phyloP scores from a whole-genome alignment of 2,888 invertebrate genomes.

The Choristoneura rosaceana region DNA sequence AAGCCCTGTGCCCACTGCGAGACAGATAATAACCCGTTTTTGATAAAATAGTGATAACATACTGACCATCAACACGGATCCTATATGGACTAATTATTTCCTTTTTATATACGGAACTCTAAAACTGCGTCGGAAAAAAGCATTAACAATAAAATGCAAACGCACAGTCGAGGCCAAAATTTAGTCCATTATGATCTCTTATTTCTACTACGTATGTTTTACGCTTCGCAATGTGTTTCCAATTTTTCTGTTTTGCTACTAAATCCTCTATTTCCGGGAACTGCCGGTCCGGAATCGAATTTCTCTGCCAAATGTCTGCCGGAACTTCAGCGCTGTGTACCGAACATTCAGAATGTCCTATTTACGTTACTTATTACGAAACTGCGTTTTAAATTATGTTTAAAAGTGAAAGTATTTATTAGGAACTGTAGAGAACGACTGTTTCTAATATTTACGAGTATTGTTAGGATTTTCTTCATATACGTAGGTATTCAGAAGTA shows the following conservation, averaged over 20 bases:
- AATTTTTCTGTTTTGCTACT: constrained; percentile 28
- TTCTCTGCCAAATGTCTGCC: constrained; percentile 31
- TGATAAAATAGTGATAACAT: too few species aligned
- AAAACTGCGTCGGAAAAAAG: neutral
- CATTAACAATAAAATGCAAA: neutral
- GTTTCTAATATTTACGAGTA: too few species aligned
- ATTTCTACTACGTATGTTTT: neutral
- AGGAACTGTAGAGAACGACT: too few species aligned
- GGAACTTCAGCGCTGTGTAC: constrained; percentile 22
- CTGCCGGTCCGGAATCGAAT: constrained; percentile 31
- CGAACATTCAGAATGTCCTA: constrained; percentile 15
- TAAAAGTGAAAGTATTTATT: neutral
- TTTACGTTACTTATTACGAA: neutral
- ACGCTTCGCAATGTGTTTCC: constrained; percentile 10
- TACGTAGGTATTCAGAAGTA: too few species aligned
- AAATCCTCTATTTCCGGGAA: constrained; percentile 35
- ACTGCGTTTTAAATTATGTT: neutral
- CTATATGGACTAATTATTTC: too few species aligned
- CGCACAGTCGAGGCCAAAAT: neutral
- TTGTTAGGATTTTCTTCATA: too few species aligned
- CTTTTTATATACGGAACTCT: neutral
- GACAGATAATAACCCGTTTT: too few species aligned
- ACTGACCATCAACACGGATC: too few species aligned
- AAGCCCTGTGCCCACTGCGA: too few species aligned
- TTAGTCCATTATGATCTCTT: neutral